Conservation (phyloP, 53 echinoderm and acorn worm species). For the Mesocentrotus franciscanus region DNA sequence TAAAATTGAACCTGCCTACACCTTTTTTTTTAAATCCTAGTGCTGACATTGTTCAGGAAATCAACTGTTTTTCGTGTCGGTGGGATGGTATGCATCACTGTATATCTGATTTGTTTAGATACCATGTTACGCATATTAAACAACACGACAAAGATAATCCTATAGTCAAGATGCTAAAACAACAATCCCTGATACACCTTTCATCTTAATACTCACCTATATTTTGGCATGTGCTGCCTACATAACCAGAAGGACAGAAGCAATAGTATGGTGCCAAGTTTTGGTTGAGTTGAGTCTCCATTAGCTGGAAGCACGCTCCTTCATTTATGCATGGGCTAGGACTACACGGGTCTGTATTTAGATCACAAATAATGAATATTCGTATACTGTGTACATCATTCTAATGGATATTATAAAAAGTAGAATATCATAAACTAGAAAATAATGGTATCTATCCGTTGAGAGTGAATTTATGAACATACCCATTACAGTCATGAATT, state of each 20-base stretch:
- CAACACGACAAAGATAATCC: too few relatives aligned
- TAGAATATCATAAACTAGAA: neutral
- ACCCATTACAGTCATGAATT: neutral
- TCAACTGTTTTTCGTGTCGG: too few relatives aligned
- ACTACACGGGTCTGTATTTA: conserved; percentile 28
- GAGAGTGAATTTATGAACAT: neutral
- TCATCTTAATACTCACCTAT: conserved; percentile 17
- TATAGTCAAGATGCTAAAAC: too few relatives aligned
- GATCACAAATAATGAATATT: neutral
- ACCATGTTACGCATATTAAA: too few relatives aligned
- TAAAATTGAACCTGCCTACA: too few relatives aligned
- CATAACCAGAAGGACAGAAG: neutral
- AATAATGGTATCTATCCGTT: neutral
- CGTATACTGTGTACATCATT: neutral
- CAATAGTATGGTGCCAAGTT: conserved; percentile 21
- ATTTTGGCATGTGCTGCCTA: conserved; percentile 23
- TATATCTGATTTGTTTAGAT: too few relatives aligned
- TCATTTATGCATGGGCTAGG: conserved; percentile 23
- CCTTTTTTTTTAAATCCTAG: too few relatives aligned
- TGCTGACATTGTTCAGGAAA: too few relatives aligned
- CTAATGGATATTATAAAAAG: too few relatives aligned
- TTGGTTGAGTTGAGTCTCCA: neutral
- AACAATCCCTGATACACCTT: neutral
- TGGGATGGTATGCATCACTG: too few relatives aligned
- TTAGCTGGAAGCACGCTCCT: conserved; percentile 20